These are phyloP conservation scores for Rotaria socialis DNA, from an alignment of 2,888 invertebrate genomes.

Conservation along the genomic window DNA sequence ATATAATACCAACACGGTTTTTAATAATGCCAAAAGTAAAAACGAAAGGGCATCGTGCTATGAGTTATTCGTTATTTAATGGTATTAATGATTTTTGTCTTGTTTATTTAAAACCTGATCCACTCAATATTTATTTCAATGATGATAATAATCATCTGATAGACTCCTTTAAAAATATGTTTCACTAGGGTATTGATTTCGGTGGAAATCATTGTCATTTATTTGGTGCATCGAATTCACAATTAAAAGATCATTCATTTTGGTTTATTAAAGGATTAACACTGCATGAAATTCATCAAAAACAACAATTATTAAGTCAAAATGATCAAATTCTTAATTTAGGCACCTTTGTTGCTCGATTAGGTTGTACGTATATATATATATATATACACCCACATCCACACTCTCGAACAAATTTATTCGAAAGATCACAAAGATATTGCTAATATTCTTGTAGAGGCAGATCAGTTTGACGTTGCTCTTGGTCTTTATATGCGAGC, in stretches of 20 bases:
- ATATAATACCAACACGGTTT: background rate
- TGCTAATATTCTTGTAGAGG: no score
- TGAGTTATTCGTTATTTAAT: background rate
- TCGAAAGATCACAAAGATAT: no score
- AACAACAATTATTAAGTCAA: background rate
- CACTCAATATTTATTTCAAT: background rate
- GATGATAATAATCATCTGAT: background rate
- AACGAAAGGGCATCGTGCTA: background rate
- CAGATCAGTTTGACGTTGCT: no score
- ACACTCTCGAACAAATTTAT: no score
- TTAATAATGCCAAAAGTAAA: background rate
- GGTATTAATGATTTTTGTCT: background rate
- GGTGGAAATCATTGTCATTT: background rate
- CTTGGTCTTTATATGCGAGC: no score
- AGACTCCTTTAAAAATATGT: background rate
- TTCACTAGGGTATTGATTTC: background rate
- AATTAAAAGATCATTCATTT: slow-evolving; percentile 15
- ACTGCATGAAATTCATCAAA: background rate
- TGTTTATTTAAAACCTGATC: slow-evolving; percentile 17
- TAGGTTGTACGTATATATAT: no score
- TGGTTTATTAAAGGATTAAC: background rate
- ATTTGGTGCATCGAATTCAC: slow-evolving; percentile 10
- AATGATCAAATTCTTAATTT: background rate
- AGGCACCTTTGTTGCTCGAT: background rate
- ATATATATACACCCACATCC: no score